These are phyloP conservation scores for Clarias batrachus DNA, from an alignment of 2,113 vertebrate genomes.

Conservation along the genomic window DNA sequence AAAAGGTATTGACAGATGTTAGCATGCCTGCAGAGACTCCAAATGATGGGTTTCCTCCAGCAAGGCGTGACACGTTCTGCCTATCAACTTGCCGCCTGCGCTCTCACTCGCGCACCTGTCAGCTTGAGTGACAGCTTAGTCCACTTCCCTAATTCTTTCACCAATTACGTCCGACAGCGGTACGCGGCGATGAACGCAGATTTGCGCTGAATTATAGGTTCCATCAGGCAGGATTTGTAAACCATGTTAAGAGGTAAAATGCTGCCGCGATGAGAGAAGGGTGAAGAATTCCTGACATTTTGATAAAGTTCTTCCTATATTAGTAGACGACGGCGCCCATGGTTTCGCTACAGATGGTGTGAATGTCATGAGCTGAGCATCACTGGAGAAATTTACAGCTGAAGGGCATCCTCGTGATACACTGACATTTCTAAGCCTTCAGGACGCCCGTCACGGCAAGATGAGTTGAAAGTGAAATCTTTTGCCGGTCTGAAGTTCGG, in stretches of 20 bases:
- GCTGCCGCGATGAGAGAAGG: not conserved
- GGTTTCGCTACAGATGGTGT: constrained; percentile 17
- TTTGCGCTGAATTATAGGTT: constrained; percentile 59
- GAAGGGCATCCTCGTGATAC: constrained; percentile 37
- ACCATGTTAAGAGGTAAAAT: constrained; percentile 35
- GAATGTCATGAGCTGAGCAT: constrained; percentile 47
- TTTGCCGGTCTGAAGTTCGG: not conserved
- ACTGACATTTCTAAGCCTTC: constrained; percentile 50
- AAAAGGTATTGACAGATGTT: not conserved
- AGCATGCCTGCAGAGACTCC: constrained; percentile 28
- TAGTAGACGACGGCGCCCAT: not conserved
- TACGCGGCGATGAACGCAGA: constrained; percentile 60
- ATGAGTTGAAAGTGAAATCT: constrained; percentile 32
- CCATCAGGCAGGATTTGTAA: constrained; percentile 60
- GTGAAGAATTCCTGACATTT: constrained; percentile 36
- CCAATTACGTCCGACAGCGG: constrained; percentile 51
- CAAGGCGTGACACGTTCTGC: constrained; percentile 10
- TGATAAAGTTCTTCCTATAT: constrained; percentile 24
- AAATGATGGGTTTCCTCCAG: constrained; percentile 38
- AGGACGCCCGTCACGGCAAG: constrained; percentile 24
- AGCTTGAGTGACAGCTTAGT: constrained; percentile 61
- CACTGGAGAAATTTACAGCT: constrained; percentile 42
- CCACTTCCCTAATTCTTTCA: constrained; percentile 50
- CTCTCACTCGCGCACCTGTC: constrained; percentile 47
- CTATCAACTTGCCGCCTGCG: constrained; percentile 15